These are phyloP conservation scores for Wasmannia auropunctata DNA, from an alignment of 1,140 invertebrate genomes.

Conservation along the genomic window DNA sequence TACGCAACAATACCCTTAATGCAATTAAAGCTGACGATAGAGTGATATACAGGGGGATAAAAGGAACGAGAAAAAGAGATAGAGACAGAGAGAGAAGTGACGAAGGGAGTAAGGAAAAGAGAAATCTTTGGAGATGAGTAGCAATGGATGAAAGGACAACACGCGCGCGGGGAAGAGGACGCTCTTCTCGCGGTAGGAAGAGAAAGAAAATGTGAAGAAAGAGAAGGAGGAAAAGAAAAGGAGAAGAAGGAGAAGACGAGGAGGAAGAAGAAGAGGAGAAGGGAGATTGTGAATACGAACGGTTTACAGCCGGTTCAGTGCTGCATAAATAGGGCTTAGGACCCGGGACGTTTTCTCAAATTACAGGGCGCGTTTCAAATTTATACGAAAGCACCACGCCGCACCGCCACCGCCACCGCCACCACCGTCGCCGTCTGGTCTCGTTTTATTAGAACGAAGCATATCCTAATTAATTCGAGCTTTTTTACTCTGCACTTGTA, in stretches of 20 bases:
- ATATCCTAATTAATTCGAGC: conserved; percentile 55
- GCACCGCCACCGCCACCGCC: conserved; percentile 12
- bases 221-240: conserved; percentile 14
- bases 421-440: conserved; percentile 8
- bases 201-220: conserved; percentile 44
- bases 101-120: conserved; percentile 35
- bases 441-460: conserved; percentile 54
- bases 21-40: conserved; percentile 74
- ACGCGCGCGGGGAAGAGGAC: conserved; percentile 35
- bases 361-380: conserved; percentile 60
- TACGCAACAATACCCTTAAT: conserved; percentile 70
- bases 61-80: neutral
- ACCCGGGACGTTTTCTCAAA: conserved; percentile 54
- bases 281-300: conserved; percentile 52
- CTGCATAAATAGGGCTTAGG: conserved; percentile 60
- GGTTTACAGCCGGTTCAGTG: conserved; percentile 59
- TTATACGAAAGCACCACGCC: conserved; percentile 53
- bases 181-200: conserved; percentile 22
- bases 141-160: conserved; percentile 38
- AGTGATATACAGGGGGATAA: conserved; percentile 55
- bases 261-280: conserved; percentile 22
- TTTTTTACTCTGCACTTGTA: conserved; percentile 37
- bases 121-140: conserved; percentile 46
- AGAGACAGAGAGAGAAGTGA: conserved; percentile 4
- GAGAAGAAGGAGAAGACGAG: conserved; percentile 16